Evolutionary conservation across 2,888 invertebrate species (phyloP), one percentile per base, ranked within the genome.

Genomic region (Nebria salina): DNA sequence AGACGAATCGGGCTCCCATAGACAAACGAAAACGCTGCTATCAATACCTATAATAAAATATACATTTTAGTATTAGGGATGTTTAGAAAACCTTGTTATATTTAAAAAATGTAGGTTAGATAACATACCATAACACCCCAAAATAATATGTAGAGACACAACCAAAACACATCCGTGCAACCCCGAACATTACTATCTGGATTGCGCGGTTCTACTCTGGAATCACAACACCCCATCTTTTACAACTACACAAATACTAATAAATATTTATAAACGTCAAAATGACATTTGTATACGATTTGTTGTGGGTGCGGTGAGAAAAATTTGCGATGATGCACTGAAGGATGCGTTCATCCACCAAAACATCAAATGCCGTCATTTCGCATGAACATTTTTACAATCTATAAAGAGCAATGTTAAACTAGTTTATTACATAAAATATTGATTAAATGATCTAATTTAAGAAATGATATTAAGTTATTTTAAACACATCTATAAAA

Each of bases 1-100:
- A 97, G 92, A 83, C 97, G 91, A 85, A 94, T 89, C 0, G 97
- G 97, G 89, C 96, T 95, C 20, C 97, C 97, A 87, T 95, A 96
- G 0, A 96, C 95, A 87, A 96, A 93, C 9, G 97, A 95, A 90
- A 97, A 97, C 11, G 94, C 94, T 43, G 96, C 96, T 84, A 96
- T 93, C 84, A 95, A 91, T 85, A 96, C 93, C 96, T 95, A 88
- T 64, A 42, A 82, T 79, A 76, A 83, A 81, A 82, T 82, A 54
- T 54, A 7, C 54, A 54, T 54, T 43, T 43, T 20, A 20, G 20
- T 20, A 20, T 43, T 15, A 6, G 70, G 11, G 65, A n/a, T n/a
- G 25, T 81, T 77, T 75, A 25, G 68, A 70, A 15, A 72, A 54
- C 54, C 0, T 54, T 54, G 54, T 4, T 8, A 54, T 54, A 54